Conservation (phyloP, 2,797 vertebrate genomes). For the Dallia pectoralis region DNA sequence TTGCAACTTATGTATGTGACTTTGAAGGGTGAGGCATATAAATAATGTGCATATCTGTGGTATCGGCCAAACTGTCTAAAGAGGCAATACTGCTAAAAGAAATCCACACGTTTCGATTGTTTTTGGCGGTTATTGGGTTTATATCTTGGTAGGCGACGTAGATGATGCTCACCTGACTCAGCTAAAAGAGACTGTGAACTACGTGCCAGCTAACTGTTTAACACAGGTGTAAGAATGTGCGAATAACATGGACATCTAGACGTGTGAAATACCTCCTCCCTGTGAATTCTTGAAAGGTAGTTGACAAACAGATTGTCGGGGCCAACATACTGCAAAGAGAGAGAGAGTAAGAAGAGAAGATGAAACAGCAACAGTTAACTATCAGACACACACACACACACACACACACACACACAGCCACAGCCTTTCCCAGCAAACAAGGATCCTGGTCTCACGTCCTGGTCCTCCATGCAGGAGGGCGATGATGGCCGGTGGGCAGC, state of each 20-base stretch:
- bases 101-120: too few species aligned
- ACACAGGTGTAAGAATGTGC: background rate
- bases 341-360: background rate
- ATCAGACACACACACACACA: background rate
- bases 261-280: constrained; percentile 97
- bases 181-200: too few species aligned
- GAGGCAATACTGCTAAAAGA: too few species aligned
- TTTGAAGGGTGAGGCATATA: too few species aligned
- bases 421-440: background rate
- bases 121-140: too few species aligned
- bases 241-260: background rate
- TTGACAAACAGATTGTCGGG: constrained; percentile 98
- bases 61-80: too few species aligned
- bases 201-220: too few species aligned
- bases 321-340: constrained; percentile 77
- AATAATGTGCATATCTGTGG: too few species aligned
- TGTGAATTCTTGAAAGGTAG: constrained; percentile 96
- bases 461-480: constrained; percentile 90
- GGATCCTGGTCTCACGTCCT: constrained; percentile 75
- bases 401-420: background rate
- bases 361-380: background rate
- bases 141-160: too few species aligned
- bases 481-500: constrained; percentile 78
- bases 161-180: too few species aligned
- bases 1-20: too few species aligned